Conservation (phyloP, 2,888 invertebrate genomes). For the Volucella inanis region DNA sequence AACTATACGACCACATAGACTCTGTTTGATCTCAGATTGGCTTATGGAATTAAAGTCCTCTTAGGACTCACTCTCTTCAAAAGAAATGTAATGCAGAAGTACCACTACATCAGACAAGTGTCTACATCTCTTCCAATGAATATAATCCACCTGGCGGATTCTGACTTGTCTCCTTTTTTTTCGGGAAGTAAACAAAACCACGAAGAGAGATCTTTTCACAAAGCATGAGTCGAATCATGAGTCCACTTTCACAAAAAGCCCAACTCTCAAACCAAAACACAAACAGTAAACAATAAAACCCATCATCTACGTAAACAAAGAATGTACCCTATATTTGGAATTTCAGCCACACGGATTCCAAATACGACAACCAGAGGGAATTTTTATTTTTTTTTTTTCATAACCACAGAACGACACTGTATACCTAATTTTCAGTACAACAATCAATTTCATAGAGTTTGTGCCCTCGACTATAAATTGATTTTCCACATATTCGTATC, state of each 20-base stretch:
- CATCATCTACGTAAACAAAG: slow-evolving; percentile 56
- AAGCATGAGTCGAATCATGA: slow-evolving; percentile 14
- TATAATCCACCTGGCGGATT: slow-evolving; percentile 30
- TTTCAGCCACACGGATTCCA: background rate
- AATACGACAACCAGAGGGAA: background rate
- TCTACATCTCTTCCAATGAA: slow-evolving; percentile 15
- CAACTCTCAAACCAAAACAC: slow-evolving; percentile 20
- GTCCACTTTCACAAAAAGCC: slow-evolving; percentile 35
- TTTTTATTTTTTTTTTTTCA: background rate
- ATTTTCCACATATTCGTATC: slow-evolving; percentile 21
- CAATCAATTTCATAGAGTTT: slow-evolving; percentile 53
- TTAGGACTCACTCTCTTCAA: background rate
- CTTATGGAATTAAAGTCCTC: slow-evolving; percentile 28
- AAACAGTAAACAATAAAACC: slow-evolving; percentile 45
- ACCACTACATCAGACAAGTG: too few relatives aligned
- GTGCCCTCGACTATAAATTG: slow-evolving; percentile 45
- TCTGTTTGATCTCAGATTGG: slow-evolving; percentile 29
- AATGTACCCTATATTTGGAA: slow-evolving; percentile 15
- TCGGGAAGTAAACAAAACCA: background rate
- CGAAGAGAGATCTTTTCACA: slow-evolving; percentile 29
- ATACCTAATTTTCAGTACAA: slow-evolving; percentile 39
- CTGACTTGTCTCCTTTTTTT: background rate
- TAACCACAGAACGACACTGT: background rate
- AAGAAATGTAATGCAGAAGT: too few relatives aligned
- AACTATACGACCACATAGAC: slow-evolving; percentile 7